phyloP scores from a whole-genome alignment of 2,797 vertebrate species.

The Peromyscus attwateri region DNA sequence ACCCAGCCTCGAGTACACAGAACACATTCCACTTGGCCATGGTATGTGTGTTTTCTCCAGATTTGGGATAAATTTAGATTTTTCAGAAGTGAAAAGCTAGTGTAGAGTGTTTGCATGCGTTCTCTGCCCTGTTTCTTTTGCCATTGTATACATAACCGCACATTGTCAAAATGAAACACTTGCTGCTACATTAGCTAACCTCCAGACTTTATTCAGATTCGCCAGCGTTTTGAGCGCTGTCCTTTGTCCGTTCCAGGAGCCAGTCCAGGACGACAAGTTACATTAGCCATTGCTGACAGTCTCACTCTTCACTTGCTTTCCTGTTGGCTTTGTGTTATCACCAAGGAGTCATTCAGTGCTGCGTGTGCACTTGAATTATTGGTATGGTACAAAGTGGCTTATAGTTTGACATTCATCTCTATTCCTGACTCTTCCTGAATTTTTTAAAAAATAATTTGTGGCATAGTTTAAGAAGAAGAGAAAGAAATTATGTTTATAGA shows the following conservation, averaged over 20 bases:
- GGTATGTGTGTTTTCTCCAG: neutral
- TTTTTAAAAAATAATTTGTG: constrained; percentile 8
- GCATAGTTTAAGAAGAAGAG: neutral
- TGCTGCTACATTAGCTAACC: neutral
- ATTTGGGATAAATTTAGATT: neutral
- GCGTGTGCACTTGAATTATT: neutral
- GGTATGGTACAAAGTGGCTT: neutral
- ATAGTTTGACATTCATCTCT: neutral
- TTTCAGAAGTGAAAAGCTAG: neutral
- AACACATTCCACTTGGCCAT: neutral
- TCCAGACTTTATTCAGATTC: neutral
- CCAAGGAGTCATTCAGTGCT: neutral
- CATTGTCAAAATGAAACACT: neutral
- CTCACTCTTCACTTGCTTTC: neutral
- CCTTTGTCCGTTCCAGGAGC: neutral
- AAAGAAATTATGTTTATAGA: neutral
- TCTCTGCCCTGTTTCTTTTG: neutral
- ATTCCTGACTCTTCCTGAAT: neutral
- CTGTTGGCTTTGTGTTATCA: neutral
- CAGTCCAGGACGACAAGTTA: neutral
- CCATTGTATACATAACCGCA: neutral
- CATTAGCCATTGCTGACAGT: neutral
- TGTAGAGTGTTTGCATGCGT: neutral
- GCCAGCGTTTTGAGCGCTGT: neutral
- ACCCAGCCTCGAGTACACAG: neutral